phyloP scores from a whole-genome alignment of 2,888 invertebrate genomes.

The Lacanobia oleracea region DNA sequence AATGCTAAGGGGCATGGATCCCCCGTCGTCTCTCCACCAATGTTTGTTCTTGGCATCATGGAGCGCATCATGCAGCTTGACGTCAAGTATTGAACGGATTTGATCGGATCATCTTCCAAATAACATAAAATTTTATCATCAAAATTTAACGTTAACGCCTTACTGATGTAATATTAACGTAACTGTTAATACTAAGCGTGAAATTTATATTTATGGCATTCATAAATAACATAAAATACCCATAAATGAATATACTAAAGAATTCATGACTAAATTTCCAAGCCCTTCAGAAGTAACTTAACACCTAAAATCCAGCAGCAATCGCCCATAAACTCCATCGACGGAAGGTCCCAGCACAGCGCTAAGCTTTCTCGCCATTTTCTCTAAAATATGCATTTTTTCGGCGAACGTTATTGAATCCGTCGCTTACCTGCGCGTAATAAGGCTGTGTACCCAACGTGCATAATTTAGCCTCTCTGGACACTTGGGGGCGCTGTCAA shows the following conservation, averaged over 20 bases:
- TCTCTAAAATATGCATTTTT: constrained; percentile 62
- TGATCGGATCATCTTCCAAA: not conserved
- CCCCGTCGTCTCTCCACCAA: too few relatives aligned
- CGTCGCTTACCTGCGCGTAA: constrained; percentile 55
- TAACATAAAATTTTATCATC: not conserved
- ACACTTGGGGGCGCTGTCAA: constrained; percentile 55
- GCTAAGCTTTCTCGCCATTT: constrained; percentile 41
- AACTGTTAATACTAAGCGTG: too few relatives aligned
- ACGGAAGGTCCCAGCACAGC: not conserved
- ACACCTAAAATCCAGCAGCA: constrained; percentile 2
- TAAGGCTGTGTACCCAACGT: constrained; percentile 46
- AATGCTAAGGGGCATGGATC: too few relatives aligned
- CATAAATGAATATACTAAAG: too few relatives aligned
- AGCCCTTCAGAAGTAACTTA: not conserved
- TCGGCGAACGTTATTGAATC: constrained; percentile 57
- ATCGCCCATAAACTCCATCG: constrained; percentile 3
- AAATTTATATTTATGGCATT: too few relatives aligned
- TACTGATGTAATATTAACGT: not conserved
- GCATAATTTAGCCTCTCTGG: constrained; percentile 59
- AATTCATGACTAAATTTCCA: not conserved
- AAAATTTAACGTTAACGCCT: not conserved
- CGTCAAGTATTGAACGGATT: too few relatives aligned
- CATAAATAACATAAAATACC: too few relatives aligned
- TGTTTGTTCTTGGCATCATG: too few relatives aligned
- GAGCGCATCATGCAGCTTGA: too few relatives aligned